Evolutionary conservation across 2,113 vertebrate species (phyloP).

Genomic region (Casuarius casuarius): DNA sequence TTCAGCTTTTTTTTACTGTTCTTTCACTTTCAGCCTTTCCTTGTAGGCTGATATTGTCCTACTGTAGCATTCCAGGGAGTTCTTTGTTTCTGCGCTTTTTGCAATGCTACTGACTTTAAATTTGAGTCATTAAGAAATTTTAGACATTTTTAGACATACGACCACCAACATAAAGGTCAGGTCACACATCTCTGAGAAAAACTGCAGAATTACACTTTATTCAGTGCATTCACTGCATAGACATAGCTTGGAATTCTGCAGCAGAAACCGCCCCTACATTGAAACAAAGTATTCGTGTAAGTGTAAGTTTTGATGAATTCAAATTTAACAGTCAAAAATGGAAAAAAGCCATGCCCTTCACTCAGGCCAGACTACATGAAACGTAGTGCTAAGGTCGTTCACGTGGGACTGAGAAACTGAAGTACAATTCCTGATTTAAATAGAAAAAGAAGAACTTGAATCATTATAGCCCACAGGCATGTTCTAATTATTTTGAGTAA

Average conservation of each 20-base stretch:
- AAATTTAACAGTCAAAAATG: neutral
- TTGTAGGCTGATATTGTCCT: neutral
- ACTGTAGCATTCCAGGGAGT: neutral
- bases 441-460: neutral
- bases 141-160: neutral
- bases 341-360: neutral
- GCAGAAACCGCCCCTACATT: neutral
- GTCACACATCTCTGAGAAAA: neutral
- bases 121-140: neutral
- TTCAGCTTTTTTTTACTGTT: neutral
- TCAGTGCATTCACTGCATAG: neutral
- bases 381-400: neutral
- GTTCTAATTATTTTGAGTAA: slow-evolving; percentile 26
- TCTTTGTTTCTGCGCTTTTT: neutral
- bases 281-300: neutral
- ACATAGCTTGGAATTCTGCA: neutral
- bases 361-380: neutral
- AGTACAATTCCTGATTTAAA: slow-evolving; percentile 3
- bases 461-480: neutral
- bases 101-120: neutral
- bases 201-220: neutral
- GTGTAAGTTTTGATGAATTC: neutral
- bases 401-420: neutral
- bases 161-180: neutral
- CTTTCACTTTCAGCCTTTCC: slow-evolving; percentile 8